These are phyloP conservation scores for Apaloderma vittatum DNA, from an alignment of 2,113 vertebrate genomes.

Conservation along the genomic window DNA sequence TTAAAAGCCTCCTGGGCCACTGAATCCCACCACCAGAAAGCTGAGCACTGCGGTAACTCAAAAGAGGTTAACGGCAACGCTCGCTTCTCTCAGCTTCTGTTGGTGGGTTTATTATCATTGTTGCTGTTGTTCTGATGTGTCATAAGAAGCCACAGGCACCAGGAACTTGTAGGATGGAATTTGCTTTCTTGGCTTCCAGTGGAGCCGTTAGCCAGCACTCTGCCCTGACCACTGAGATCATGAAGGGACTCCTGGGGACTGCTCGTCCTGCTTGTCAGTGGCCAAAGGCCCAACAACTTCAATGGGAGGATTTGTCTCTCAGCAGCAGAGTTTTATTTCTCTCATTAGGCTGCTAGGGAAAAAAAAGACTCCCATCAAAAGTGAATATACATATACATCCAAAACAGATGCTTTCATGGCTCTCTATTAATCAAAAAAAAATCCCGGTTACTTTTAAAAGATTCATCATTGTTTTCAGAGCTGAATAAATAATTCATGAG, in stretches of 20 bases:
- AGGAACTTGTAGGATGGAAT: not conserved
- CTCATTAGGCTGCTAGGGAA: not conserved
- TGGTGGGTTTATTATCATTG: not conserved
- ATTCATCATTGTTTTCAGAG: constrained; percentile 55
- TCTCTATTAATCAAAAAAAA: constrained; percentile 14
- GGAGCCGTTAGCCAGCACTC: not conserved
- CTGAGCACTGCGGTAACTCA: not conserved
- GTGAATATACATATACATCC: not conserved
- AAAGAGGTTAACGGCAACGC: not conserved
- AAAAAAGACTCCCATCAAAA: not conserved
- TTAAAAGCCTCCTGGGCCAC: not conserved
- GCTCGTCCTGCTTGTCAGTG: not conserved
- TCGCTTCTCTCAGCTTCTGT: not conserved
- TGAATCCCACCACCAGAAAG: not conserved
- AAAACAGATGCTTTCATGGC: constrained; percentile 12
- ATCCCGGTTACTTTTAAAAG: constrained; percentile 21
- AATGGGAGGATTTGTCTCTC: not conserved
- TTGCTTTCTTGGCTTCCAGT: not conserved
- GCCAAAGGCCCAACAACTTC: not conserved
- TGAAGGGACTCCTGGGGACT: not conserved
- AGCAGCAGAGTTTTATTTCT: not conserved
- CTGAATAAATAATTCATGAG: constrained; percentile 56
- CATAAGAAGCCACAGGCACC: not conserved
- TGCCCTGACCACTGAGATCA: not conserved
- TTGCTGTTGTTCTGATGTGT: not conserved